Base-by-base conservation (phyloP, 2,113 vertebrate species). In the Himantopus leucocephalus region DNA sequence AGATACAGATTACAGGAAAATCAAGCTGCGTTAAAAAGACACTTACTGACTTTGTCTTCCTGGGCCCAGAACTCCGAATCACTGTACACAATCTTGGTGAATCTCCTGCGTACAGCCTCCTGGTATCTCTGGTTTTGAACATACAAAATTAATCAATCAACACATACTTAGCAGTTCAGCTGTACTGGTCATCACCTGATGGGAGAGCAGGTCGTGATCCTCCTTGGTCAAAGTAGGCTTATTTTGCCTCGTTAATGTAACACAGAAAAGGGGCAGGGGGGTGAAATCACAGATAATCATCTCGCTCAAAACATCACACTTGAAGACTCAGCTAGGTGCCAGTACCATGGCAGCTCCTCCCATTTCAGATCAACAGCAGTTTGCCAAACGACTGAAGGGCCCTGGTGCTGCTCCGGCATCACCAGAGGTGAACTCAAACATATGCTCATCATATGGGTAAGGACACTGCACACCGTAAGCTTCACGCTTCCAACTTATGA, bases 51-150 rank as follows among this genome's bases (percentile, higher is more conserved):
- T 67, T 94, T 92, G 80, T 71, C 91, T 84, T 97, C 92, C 85
- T 79, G 97, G 20, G 95, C 94, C 98, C 98, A 98, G 81, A 98
- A 75, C 47, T 97, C 97, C 30, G 94, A 97, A 88, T 99, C 99
- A 19, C 98, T 97, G 77, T 99, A 99, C 12, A 97, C 93, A 37
- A 99, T 98, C 68, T 97, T 98, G 47, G 97, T 97, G 62, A 99
- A 98, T 32, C 99, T 98, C 78, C 98, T 98, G 68, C 99, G 98
- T 91, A 99, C 98, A 30, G 93, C 98, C 56, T 99, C 99, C 92
- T 99, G 98, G 85, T 99, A 98, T 95, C 81, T 99, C 99, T 99
- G 97, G 63, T 59, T 95, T 68, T 76, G 77, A 91, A 75, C 75
- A 88, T 19, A 96, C 16, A 84, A 39, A 55, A 86, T 77, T 64